Conservation (phyloP, 1,140 invertebrate species). For the Zaprionus ghesquierei region DNA sequence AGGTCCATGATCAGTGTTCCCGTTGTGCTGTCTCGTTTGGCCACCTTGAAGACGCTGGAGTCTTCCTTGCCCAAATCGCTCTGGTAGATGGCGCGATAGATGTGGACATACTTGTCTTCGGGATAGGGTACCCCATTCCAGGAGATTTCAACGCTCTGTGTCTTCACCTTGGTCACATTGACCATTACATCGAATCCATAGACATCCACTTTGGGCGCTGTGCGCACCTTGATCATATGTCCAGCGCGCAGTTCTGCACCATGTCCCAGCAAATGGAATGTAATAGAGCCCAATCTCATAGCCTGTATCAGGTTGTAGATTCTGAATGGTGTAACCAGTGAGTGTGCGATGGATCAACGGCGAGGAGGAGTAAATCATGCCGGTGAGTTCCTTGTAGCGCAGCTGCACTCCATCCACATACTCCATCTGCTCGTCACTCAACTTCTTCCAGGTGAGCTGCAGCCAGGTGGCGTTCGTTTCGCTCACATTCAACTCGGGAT, state of each 20-base stretch:
- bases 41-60: slow-evolving; percentile 91
- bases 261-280: slow-evolving; percentile 89
- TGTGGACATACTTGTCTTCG: slow-evolving; percentile 94
- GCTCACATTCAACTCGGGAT: slow-evolving; percentile 88
- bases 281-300: slow-evolving; percentile 91
- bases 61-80: slow-evolving; percentile 89
- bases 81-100: slow-evolving; percentile 93
- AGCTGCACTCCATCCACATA: slow-evolving; percentile 85
- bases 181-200: slow-evolving; percentile 92
- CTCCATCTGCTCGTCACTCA: slow-evolving; percentile 90
- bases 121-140: slow-evolving; percentile 93
- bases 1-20: slow-evolving; percentile 88
- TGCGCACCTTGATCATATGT: slow-evolving; percentile 87
- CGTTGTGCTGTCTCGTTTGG: slow-evolving; percentile 90
- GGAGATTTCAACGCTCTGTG: slow-evolving; percentile 89
- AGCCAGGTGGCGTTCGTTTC: slow-evolving; percentile 91
- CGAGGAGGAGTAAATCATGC: slow-evolving; percentile 89
- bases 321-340: slow-evolving; percentile 88
- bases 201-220: slow-evolving; percentile 86
- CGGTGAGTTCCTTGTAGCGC: slow-evolving; percentile 88
- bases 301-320: slow-evolving; percentile 87
- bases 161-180: slow-evolving; percentile 88
- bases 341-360: slow-evolving; percentile 89
- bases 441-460: slow-evolving; percentile 91
- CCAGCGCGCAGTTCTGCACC: slow-evolving; percentile 88